A percentile compares a stretch with the other conserved stretches of the same genome.
phyloP scores from a whole-genome alignment of 2,797 vertebrate genomes.

The Sebastes reedi region DNA sequence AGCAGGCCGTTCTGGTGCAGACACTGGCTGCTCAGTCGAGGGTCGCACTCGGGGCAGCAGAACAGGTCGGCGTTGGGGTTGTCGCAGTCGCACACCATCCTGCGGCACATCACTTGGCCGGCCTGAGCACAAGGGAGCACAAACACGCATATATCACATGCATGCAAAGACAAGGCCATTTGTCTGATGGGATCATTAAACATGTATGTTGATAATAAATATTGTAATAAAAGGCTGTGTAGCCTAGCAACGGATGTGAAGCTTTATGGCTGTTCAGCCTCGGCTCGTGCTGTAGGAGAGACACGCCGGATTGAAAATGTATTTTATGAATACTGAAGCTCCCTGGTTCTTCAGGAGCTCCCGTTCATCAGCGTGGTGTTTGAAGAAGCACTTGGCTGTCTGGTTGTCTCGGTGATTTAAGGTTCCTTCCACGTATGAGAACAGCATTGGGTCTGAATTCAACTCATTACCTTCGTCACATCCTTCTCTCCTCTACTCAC shows the following conservation, averaged over 20 bases:
- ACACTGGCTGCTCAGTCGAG: constrained; percentile 94
- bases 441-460: constrained; percentile 1
- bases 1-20: constrained; percentile 94
- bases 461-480: constrained; percentile 16
- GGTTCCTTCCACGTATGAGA: not conserved
- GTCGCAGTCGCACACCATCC: constrained; percentile 99
- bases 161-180: constrained; percentile 28
- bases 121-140: constrained; percentile 75
- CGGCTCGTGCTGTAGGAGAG: not conserved
- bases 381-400: constrained; percentile 16
- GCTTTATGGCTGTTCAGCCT: constrained; percentile 7
- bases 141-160: not conserved
- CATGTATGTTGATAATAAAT: constrained; percentile 51
- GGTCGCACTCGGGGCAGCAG: constrained; percentile 98
- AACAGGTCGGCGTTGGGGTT: constrained; percentile 96
- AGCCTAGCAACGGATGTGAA: constrained; percentile 10
- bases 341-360: not conserved
- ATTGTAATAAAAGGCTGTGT: constrained; percentile 21
- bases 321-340: constrained; percentile 27
- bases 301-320: constrained; percentile 2
- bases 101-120: constrained; percentile 95
- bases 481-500: not conserved
- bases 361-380: constrained; percentile 7
- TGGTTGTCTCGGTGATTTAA: constrained; percentile 26
- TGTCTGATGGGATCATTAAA: constrained; percentile 49